Evolutionary conservation across 1,140 invertebrate species (phyloP), one percentile per base, ranked within the genome.

Genomic region (Rhizoglyphus robini): DNA sequence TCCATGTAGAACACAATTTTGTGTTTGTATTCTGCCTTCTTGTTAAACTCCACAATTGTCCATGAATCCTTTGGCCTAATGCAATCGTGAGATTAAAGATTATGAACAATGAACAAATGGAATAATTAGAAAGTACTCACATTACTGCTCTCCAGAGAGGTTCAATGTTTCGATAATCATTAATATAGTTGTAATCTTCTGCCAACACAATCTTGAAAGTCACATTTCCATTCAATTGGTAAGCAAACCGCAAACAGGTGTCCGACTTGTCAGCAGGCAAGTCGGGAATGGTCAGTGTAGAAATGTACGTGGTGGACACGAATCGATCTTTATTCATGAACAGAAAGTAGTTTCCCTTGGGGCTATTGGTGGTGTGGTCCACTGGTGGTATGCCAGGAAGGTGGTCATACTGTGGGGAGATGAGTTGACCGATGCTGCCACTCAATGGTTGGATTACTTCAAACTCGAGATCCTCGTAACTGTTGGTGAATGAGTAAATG

Each of bases 1-100:
- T 18, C 15, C 58, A 60, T 60, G 29, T 60, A 60, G 29, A 60
- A 60, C 29, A 60, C 27, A 3, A 60, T 20, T 46, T 60, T 60
- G 2, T 15, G 27, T n/a, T 29, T 15, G 29, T 34, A 60, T n/a
- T 30, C 5, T 58, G 15, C 31, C 15, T 27, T n/a, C 15, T 23
- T 13, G 25, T 58, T 58, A 34, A 58, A 30, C 29, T 58, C 54
- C n/a, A n/a, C 54, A 58, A 58, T 58, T 18, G 54, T 58, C 54
- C 54, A 58, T n/a, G n/a, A n/a, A n/a, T n/a, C n/a, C n/a, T n/a
- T n/a, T n/a, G n/a, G n/a, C n/a, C n/a, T n/a, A n/a, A n/a, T n/a
- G n/a, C n/a, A n/a, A n/a, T n/a, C n/a, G n/a, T n/a, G n/a, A n/a
- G n/a, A n/a, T n/a, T n/a, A n/a, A n/a, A n/a, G n/a, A n/a, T n/a